Evolutionary conservation across 2,797 vertebrate species (phyloP).

Genomic region (Takifugu ocellatus): DNA sequence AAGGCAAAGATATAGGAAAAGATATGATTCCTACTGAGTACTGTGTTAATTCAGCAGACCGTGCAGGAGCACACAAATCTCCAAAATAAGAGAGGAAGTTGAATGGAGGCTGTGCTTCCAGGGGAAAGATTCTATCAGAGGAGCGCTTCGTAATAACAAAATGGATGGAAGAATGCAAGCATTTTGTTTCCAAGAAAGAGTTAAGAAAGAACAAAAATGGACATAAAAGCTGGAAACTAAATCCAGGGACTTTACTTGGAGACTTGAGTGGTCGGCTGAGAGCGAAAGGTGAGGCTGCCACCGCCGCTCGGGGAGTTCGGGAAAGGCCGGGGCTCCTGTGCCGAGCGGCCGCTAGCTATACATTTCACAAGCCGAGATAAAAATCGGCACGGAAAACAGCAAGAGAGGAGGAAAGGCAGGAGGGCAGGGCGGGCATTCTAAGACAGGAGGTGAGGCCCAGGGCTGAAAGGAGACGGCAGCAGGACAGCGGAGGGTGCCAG

Average conservation of each 20-base stretch:
- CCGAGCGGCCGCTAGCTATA: slow-evolving; percentile 54
- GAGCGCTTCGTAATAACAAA: slow-evolving; percentile 15
- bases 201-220: slow-evolving; percentile 16
- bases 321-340: slow-evolving; percentile 66
- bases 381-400: slow-evolving; percentile 59
- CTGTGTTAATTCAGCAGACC: slow-evolving; percentile 57
- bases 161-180: slow-evolving; percentile 11
- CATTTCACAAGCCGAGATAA: slow-evolving; percentile 75
- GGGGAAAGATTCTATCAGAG: slow-evolving; percentile 42
- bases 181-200: slow-evolving; percentile 3
- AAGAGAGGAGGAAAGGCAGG: slow-evolving; percentile 10
- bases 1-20: slow-evolving; percentile 21
- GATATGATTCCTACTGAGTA: slow-evolving; percentile 47
- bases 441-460: slow-evolving; percentile 47
- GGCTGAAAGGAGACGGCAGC: slow-evolving; percentile 57
- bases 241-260: slow-evolving; percentile 37
- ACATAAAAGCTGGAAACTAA: slow-evolving; percentile 53
- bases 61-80: slow-evolving; percentile 44
- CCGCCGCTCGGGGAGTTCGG: slow-evolving; percentile 56
- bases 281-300: slow-evolving; percentile 53
- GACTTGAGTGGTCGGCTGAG: slow-evolving; percentile 28
- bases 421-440: slow-evolving; percentile 42
- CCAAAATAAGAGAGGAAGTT: slow-evolving; percentile 29
- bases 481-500: slow-evolving; percentile 50
- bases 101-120: slow-evolving; percentile 48